These are phyloP conservation scores for Zosterops pallidus DNA, from an alignment of 2,113 vertebrate genomes.

Conservation along the genomic window DNA sequence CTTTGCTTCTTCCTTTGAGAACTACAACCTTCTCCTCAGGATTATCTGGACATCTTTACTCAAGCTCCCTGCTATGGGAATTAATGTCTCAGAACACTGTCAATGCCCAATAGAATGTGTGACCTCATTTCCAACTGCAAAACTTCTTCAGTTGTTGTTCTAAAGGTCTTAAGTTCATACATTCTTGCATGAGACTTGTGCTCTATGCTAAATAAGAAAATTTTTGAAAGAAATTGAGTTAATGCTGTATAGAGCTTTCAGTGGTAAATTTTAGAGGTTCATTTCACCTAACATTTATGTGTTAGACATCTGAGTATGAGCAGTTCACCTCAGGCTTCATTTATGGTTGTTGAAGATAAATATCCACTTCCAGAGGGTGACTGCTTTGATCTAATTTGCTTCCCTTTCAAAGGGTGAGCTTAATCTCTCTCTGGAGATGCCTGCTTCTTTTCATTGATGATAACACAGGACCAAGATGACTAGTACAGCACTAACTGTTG, in stretches of 20 bases:
- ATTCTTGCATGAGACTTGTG: accelerated
- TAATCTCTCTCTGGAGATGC: slow-evolving; percentile 32
- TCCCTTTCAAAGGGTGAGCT: slow-evolving; percentile 7
- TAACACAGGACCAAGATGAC: neutral
- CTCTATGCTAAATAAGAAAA: neutral
- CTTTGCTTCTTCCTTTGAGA: neutral
- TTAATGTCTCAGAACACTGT: neutral
- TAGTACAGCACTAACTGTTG: neutral
- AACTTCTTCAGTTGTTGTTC: neutral
- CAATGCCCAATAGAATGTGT: neutral
- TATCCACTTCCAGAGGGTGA: slow-evolving; percentile 28
- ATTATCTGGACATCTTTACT: neutral
- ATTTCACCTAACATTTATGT: neutral
- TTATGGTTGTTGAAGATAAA: slow-evolving; percentile 43
- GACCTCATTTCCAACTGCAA: neutral
- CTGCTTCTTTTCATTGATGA: neutral
- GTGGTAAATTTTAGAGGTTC: neutral
- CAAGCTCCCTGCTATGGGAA: neutral
- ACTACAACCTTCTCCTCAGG: neutral
- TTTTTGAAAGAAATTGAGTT: neutral
- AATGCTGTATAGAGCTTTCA: neutral
- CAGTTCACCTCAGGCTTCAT: slow-evolving; percentile 33
- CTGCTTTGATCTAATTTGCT: slow-evolving; percentile 46
- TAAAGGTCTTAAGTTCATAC: neutral
- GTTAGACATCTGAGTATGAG: neutral